Evolutionary conservation across 2,113 vertebrate species (phyloP).

Genomic region (Phycodurus eques): DNA sequence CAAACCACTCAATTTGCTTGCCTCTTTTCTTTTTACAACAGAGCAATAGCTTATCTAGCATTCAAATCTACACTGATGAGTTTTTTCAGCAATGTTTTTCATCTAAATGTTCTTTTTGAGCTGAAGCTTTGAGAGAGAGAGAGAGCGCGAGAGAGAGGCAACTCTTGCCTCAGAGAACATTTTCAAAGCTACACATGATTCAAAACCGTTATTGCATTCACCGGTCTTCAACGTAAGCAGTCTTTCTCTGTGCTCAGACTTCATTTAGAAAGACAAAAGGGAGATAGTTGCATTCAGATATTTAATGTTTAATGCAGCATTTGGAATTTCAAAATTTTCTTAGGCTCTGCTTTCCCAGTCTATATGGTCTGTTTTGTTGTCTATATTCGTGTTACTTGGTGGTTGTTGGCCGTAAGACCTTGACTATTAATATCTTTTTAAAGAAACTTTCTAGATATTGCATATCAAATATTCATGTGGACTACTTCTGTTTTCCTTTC

Average conservation of each 20-base stretch:
- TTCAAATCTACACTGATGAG: conserved; percentile 1
- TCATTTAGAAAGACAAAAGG: conserved; percentile 14
- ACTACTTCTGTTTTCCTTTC: too few relatives aligned
- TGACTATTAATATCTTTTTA: background rate
- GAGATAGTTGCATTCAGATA: background rate
- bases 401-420: background rate
- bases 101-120: background rate
- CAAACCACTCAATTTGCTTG: background rate
- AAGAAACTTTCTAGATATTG: background rate
- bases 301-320: conserved; percentile 4
- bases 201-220: background rate
- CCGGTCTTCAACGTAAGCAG: background rate
- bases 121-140: background rate
- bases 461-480: background rate
- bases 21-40: conserved; percentile 1
- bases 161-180: conserved; percentile 7
- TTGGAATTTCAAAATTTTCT: conserved; percentile 1
- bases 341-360: background rate
- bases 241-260: background rate
- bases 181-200: conserved; percentile 1
- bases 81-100: background rate
- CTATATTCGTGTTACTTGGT: background rate
- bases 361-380: background rate
- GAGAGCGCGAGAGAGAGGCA: background rate
- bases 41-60: background rate